Evolutionary conservation across 2,888 invertebrate genomes (phyloP).

Genomic region (Philereme vetulata): DNA sequence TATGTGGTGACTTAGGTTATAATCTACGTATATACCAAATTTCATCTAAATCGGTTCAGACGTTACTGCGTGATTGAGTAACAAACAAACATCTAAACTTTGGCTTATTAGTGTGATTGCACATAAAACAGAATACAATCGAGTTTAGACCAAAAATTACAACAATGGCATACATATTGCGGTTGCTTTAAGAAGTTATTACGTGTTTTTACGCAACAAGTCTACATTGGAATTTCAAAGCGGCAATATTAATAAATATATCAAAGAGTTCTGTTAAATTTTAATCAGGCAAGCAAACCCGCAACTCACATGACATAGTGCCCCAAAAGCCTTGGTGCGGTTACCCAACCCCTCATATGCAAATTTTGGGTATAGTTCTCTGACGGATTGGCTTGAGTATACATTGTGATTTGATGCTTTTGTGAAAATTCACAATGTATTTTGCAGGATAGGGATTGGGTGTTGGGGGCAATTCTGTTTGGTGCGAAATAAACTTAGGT

Average conservation of each 20-base stretch:
- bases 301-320: slow-evolving; percentile 5
- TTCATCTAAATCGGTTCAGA: too few species aligned
- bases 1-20: too few species aligned
- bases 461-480: neutral
- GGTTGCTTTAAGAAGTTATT: too few species aligned
- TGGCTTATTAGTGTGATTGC: too few species aligned
- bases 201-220: too few species aligned
- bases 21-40: too few species aligned
- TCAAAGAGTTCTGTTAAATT: slow-evolving; percentile 2
- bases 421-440: slow-evolving; percentile 13
- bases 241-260: neutral
- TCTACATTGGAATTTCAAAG: too few species aligned
- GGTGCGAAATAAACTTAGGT: neutral
- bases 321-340: slow-evolving; percentile 28
- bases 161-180: too few species aligned
- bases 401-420: slow-evolving; percentile 21
- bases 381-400: slow-evolving; percentile 23
- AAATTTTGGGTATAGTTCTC: slow-evolving; percentile 28
- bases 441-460: slow-evolving; percentile 7
- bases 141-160: too few species aligned
- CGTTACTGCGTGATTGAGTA: too few species aligned
- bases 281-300: slow-evolving; percentile 14
- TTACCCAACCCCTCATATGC: slow-evolving; percentile 35
- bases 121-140: too few species aligned
- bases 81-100: too few species aligned